Percentiles rank a stretch among this genome's conserved stretches.
phyloP scores from a whole-genome alignment of 2,888 invertebrate species.

The Conus canariensis region DNA sequence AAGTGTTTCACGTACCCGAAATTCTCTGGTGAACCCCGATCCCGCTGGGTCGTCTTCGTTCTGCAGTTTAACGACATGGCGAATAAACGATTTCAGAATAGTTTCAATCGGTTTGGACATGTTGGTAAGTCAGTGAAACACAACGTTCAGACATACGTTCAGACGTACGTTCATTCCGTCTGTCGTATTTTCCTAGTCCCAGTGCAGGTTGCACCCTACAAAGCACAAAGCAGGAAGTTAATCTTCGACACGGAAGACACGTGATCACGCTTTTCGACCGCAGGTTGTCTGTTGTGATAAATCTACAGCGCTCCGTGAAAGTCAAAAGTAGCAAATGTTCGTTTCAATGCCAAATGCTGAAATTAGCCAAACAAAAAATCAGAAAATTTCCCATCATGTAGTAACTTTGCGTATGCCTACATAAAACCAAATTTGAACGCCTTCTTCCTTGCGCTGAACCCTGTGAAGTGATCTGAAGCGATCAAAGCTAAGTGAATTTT shows the following conservation, averaged over 20 bases:
- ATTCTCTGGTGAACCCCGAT: slow-evolving; percentile 65
- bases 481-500: too few relatives aligned
- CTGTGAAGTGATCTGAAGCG: too few relatives aligned
- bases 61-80: slow-evolving; percentile 58
- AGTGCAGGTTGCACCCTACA: too few relatives aligned
- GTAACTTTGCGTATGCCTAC: too few relatives aligned
- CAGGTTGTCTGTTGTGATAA: not conserved
- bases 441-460: too few relatives aligned
- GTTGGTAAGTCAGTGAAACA: not conserved
- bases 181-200: not conserved
- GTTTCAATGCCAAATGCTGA: not conserved
- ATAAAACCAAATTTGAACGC: too few relatives aligned
- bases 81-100: slow-evolving; percentile 61
- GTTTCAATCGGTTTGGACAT: slow-evolving; percentile 53
- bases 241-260: slow-evolving; percentile 27
- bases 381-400: too few relatives aligned
- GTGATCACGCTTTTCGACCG: slow-evolving; percentile 20
- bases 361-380: too few relatives aligned
- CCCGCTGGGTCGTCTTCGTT: slow-evolving; percentile 65
- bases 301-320: not conserved
- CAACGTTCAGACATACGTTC: not conserved
- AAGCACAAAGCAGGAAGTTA: slow-evolving; percentile 29
- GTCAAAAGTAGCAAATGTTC: not conserved
- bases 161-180: not conserved
- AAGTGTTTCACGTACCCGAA: slow-evolving; percentile 54